Base-by-base conservation (phyloP, 2,888 invertebrate species). In the Chrysolina americana region DNA sequence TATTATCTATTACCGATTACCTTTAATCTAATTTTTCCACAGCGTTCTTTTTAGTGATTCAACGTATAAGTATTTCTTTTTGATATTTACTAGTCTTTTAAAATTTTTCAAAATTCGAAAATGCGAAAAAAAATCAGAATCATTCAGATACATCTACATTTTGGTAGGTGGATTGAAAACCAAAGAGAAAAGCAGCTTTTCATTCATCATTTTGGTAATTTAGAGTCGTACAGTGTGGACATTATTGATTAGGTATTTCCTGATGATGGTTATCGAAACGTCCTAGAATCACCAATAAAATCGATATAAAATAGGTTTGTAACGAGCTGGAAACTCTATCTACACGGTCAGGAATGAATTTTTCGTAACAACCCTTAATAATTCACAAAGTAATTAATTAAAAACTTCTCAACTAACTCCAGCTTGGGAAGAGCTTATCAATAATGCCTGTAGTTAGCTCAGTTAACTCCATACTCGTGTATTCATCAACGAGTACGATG, bases 351-450 rank as follows among this genome's bases (percentile, higher is more conserved):
- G 15, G 23, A 28, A 59, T 36, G 59, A 59, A 23, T 59, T 59
- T 59, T 28, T 59, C 28, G 59, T n/a, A 15, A 19, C 28, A 23
- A 59, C 36, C 17, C 59, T 59, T 6, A 59, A 59, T 59, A 59
- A 59, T 59, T 23, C 36, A 59, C 36, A n/a, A 28, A n/a, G 23
- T 28, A 59, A 59, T 59, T 59, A 23, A 59, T 28, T 59, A 59
- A 59, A 59, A 59, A 59, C 59, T 59, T 59, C 28, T 59, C 15
- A 59, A 36, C 59, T 59, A 59, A 59, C 59, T 23, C n/a, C 59
- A 13, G 28, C 59, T 28, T 59, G 23, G 59, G 23, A n/a, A n/a
- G 15, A 36, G 59, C 15, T 59, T 59, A 59, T 59, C 59, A 59
- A 59, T 59, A 28, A 59, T 59, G 59, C 59, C 59, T 59, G 28